phyloP scores from a whole-genome alignment of 2,113 vertebrate species.

The Mesocricetus auratus region DNA sequence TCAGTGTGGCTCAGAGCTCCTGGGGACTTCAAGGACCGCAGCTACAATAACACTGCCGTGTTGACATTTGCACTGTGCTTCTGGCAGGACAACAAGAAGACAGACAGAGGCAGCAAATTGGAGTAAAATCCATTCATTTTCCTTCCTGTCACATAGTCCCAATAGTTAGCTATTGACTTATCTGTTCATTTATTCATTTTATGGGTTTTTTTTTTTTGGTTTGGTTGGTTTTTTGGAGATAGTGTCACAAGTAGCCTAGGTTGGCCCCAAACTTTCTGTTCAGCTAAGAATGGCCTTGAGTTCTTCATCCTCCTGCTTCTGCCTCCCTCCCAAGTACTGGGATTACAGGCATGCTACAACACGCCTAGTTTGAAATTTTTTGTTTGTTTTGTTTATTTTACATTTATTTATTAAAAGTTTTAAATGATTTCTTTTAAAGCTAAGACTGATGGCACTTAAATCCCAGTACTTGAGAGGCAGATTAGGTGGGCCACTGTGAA shows the following conservation, averaged over 20 bases:
- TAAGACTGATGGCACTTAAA: neutral
- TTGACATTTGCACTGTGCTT: neutral
- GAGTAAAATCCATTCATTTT: neutral
- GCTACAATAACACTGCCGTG: neutral
- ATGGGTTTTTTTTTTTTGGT: neutral
- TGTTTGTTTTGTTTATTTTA: neutral
- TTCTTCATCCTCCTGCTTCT: neutral
- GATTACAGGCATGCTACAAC: neutral
- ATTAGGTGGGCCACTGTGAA: neutral
- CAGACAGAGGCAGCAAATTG: neutral
- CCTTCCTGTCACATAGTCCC: neutral
- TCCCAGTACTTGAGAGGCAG: too few species aligned
- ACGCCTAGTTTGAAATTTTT: neutral
- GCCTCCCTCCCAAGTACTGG: neutral
- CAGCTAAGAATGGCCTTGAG: neutral
- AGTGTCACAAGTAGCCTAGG: neutral
- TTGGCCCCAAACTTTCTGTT: neutral
- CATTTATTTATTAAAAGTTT: neutral
- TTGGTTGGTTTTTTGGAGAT: neutral
- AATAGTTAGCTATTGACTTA: neutral
- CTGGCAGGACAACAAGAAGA: too few species aligned
- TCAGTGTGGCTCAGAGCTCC: neutral
- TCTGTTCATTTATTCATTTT: neutral
- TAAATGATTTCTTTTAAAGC: neutral
- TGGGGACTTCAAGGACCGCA: neutral